Evolutionary conservation across 1,140 invertebrate genomes (phyloP).

Genomic region (Apolygus lucorum): DNA sequence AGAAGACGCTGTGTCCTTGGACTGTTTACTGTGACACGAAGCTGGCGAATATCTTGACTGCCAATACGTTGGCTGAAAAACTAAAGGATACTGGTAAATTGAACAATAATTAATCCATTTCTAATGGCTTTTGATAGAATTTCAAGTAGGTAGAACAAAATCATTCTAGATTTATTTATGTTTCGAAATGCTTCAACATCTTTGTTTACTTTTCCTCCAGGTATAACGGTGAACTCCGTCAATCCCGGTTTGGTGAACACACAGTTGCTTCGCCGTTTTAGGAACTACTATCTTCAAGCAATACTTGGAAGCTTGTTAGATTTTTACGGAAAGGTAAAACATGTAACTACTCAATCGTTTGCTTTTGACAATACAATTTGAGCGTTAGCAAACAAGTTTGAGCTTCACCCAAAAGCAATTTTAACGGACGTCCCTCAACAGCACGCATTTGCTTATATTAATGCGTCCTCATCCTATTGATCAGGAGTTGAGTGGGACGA

Average conservation of each 20-base stretch:
- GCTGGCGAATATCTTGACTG: slow-evolving; percentile 15
- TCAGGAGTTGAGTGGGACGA: too few relatives aligned
- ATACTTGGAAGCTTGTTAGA: background rate
- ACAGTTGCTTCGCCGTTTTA: background rate
- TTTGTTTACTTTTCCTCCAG: slow-evolving; percentile 11
- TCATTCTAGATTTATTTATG: background rate
- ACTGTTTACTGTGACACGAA: background rate
- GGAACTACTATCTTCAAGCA: background rate
- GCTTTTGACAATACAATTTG: too few relatives aligned
- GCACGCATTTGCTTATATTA: too few relatives aligned
- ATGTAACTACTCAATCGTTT: too few relatives aligned
- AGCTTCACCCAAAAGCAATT: too few relatives aligned
- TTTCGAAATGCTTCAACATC: background rate
- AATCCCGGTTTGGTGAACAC: slow-evolving; percentile 23
- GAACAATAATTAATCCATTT: too few relatives aligned
- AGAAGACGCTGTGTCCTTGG: background rate
- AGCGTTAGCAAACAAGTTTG: too few relatives aligned
- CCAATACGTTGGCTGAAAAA: slow-evolving; percentile 19
- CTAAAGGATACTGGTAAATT: slow-evolving; percentile 20
- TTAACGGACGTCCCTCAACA: too few relatives aligned
- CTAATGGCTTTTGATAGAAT: too few relatives aligned
- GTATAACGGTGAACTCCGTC: slow-evolving; percentile 20
- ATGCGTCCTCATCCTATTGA: too few relatives aligned
- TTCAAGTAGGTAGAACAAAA: too few relatives aligned
- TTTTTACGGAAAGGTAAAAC: slow-evolving; percentile 18